Conservation (phyloP, 2,113 vertebrate genomes). For the Neotoma lepida region DNA sequence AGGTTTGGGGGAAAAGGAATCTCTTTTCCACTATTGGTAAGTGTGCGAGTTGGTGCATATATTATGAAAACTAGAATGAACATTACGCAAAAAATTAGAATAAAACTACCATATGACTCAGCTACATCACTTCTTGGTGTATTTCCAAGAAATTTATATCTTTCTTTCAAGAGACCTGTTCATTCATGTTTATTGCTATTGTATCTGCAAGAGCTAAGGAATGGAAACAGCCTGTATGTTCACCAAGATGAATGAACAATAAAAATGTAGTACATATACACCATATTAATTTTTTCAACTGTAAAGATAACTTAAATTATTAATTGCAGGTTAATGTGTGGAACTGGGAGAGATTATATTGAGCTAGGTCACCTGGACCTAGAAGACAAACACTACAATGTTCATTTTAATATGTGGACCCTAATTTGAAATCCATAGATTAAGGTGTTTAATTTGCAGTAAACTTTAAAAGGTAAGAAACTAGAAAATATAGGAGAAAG, state of each 20-base stretch:
- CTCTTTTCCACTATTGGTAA: too few relatives aligned
- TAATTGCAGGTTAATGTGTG: not conserved
- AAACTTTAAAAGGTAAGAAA: not conserved
- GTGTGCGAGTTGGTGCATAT: too few relatives aligned
- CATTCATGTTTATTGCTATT: not conserved
- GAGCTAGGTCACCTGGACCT: too few relatives aligned
- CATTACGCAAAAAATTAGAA: too few relatives aligned
- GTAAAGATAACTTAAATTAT: not conserved
- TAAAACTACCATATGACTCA: too few relatives aligned
- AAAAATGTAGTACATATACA: not conserved
- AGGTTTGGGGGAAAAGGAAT: too few relatives aligned
- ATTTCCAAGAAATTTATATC: too few relatives aligned
- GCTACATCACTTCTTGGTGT: too few relatives aligned
- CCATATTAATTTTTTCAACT: not conserved
- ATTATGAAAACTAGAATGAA: too few relatives aligned
- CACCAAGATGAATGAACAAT: not conserved
- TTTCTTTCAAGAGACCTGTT: not conserved
- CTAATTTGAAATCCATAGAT: not conserved
- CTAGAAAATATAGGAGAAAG: too few relatives aligned
- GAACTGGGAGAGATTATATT: not conserved
- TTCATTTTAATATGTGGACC: not conserved
- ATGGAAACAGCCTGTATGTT: not conserved
- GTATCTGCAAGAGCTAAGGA: not conserved
- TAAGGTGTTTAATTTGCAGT: not conserved
- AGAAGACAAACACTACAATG: not conserved